A percentile compares a stretch with the other conserved stretches of the same genome.
Conservation (phyloP, 2,888 invertebrate genomes). For the Lagria hirta region DNA sequence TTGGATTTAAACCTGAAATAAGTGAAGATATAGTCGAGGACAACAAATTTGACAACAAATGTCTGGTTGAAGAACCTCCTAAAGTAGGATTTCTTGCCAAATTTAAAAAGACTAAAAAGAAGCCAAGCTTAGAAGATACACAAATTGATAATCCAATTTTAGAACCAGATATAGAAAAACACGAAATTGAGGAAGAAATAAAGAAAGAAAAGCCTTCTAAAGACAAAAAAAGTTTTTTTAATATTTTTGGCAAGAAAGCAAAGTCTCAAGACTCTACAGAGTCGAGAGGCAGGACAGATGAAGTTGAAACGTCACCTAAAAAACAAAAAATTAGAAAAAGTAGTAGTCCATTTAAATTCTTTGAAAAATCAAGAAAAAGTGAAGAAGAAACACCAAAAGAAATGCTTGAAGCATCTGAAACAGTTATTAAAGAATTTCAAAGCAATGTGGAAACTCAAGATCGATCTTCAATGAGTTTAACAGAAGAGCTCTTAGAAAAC, state of each 20-base stretch:
- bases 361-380: conserved; percentile 21
- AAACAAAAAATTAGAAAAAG: conserved; percentile 22
- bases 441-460: conserved; percentile 9
- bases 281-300: conserved; percentile 3
- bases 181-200: not conserved
- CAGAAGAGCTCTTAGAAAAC: conserved; percentile 21
- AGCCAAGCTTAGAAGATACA: conserved; percentile 3
- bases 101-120: conserved; percentile 40
- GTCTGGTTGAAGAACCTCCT: conserved; percentile 22
- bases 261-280: conserved; percentile 22
- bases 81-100: conserved; percentile 38
- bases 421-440: not conserved
- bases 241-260: conserved; percentile 36
- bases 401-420: not conserved
- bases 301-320: conserved; percentile 17
- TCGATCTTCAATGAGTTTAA: conserved; percentile 11
- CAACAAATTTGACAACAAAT: conserved; percentile 5
- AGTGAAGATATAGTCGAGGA: not conserved
- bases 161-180: too few relatives aligned
- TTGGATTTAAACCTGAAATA: conserved; percentile 1
- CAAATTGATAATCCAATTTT: too few relatives aligned
- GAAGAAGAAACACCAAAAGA: conserved; percentile 23
- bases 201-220: conserved; percentile 25
- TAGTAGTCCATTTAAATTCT: conserved; percentile 23
- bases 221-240: conserved; percentile 31